phyloP scores from a whole-genome alignment of 2,888 invertebrate species.

The Nudaria mundana region DNA sequence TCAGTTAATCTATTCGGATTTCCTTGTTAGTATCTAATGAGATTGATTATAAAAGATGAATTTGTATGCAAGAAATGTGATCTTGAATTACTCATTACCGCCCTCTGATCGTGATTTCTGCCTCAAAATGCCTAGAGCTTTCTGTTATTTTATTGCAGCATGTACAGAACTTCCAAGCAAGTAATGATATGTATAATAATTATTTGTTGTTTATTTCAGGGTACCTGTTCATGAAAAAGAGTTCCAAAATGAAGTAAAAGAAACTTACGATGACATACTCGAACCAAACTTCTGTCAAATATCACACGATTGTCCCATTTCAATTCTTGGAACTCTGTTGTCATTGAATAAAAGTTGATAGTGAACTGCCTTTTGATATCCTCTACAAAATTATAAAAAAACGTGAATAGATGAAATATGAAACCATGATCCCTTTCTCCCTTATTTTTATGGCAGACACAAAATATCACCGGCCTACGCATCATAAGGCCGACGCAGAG shows the following conservation, averaged over 20 bases:
- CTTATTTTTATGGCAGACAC: too few relatives aligned
- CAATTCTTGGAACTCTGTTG: constrained; percentile 53
- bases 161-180: too few relatives aligned
- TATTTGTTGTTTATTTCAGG: constrained; percentile 45
- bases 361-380: not conserved
- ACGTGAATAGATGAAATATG: not conserved
- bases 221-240: constrained; percentile 58
- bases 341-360: constrained; percentile 44
- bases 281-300: constrained; percentile 53
- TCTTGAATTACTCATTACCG: too few relatives aligned
- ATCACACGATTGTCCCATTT: constrained; percentile 59
- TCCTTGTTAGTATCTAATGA: constrained; percentile 1
- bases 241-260: constrained; percentile 54
- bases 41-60: not conserved
- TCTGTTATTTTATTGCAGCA: too few relatives aligned
- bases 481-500: too few relatives aligned
- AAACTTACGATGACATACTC: constrained; percentile 47
- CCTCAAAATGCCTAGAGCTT: too few relatives aligned
- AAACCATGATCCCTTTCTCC: too few relatives aligned
- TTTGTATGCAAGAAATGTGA: too few relatives aligned
- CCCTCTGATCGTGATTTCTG: too few relatives aligned
- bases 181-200: too few relatives aligned
- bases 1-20: constrained; percentile 5
- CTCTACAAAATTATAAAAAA: not conserved
- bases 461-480: too few relatives aligned